Percentiles rank a stretch among this genome's conserved stretches.
phyloP scores from a whole-genome alignment of 2,797 vertebrate genomes.

The Syngnathus rostellatus region DNA sequence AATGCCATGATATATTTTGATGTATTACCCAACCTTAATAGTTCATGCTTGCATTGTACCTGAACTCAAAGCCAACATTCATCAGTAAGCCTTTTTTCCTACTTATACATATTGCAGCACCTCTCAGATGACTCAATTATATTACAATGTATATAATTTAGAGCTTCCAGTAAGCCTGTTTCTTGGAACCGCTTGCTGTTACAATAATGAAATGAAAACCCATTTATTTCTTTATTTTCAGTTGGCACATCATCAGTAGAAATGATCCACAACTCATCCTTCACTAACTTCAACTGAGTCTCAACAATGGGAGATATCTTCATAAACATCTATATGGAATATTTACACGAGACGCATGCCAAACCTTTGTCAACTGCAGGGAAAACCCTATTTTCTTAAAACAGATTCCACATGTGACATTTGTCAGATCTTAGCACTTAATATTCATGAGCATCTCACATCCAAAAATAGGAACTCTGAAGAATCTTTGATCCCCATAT shows the following conservation, averaged over 20 bases:
- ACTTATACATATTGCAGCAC: neutral
- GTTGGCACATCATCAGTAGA: constrained; percentile 18
- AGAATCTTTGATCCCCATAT: constrained; percentile 13
- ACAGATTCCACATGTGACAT: constrained; percentile 7
- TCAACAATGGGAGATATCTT: constrained; percentile 18
- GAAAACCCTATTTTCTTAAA: constrained; percentile 11
- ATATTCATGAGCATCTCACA: constrained; percentile 25
- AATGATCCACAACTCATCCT: constrained; percentile 26
- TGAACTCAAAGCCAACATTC: neutral
- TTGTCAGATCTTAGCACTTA: constrained; percentile 20
- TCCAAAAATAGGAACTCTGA: constrained; percentile 14
- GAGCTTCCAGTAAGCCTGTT: neutral
- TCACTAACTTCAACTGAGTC: constrained; percentile 11
- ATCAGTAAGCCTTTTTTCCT: neutral
- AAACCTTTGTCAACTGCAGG: constrained; percentile 9
- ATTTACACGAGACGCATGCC: constrained; percentile 3
- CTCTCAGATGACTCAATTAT: neutral
- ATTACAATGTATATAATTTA: neutral
- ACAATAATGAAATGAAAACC: constrained; percentile 11
- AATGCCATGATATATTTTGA: no score
- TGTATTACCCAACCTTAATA: no score
- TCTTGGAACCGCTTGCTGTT: neutral
- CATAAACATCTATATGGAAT: constrained; percentile 18
- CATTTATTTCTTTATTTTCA: neutral
- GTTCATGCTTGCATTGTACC: neutral